Evolutionary conservation across 1,140 invertebrate genomes (phyloP), one percentile per base, ranked within the genome.

Genomic region (Xylocopa sonorina): DNA sequence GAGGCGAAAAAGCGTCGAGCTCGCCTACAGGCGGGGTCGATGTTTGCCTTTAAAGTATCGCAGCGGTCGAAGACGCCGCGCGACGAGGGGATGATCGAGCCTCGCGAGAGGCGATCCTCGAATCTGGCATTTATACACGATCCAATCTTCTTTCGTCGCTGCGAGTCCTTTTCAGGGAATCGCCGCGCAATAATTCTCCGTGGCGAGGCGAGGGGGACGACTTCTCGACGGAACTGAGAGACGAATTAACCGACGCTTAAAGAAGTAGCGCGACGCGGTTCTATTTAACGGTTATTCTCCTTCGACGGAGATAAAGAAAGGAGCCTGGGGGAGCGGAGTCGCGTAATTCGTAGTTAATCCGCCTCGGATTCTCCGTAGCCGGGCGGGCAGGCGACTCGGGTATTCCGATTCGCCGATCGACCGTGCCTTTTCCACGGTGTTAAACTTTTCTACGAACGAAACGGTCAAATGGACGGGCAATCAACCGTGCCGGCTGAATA

Each of bases 381-480:
- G 38, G 41, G 48, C 38, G n/a, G n/a, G n/a, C n/a, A n/a, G n/a
- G n/a, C 27, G 68, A 60, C 18, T 73, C 57, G 32, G 69, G 43
- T 48, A 38, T 50, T 62, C 18, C 72, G 60, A 51, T 55, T 43
- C 27, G 48, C 68, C 63, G 51, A 68, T 46, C 51, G 63, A 4
- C 27, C 32, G 4, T 3, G 24, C 24, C 27, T 29, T 67, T 57
- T 67, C 62, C 21, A 57, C 41, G 38, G 21, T 32, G 63, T 67
- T 18, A 24, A 68, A 76, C 74, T 68, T 58, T 46, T 29, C 29
- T 48, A 5, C 63, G 51, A 43, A 27, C 34, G 63, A 68, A 76
- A 68, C 63, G 73, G 43, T 76, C 51, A 32, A 76, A 76, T 68
- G 63, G 74, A 34, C 63, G 34, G 43, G 74, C 63, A 76, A 76